These are phyloP conservation scores for Frankliniella intonsa DNA, from an alignment of 2,888 invertebrate genomes.

Conservation along the genomic window DNA sequence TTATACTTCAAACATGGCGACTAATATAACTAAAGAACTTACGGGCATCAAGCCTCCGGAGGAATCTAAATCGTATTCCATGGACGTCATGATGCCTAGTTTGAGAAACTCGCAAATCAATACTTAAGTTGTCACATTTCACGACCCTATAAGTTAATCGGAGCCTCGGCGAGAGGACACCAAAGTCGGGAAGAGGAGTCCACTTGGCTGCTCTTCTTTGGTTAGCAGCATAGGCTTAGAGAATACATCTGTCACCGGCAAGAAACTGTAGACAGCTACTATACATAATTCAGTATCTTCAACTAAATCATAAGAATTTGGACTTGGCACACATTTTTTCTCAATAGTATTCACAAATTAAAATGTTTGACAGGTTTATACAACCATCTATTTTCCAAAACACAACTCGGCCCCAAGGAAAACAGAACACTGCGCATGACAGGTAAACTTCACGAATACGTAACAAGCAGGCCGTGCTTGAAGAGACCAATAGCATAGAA, in stretches of 20 bases:
- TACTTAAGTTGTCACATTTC: background rate
- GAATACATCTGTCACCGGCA: slow-evolving; percentile 7
- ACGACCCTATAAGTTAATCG: background rate
- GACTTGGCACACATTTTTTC: background rate
- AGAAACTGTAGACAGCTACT: background rate
- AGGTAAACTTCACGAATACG: background rate
- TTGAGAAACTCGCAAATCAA: too few relatives aligned
- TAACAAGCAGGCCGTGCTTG: too few relatives aligned
- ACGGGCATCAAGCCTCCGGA: slow-evolving; percentile 85
- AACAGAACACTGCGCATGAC: slow-evolving; percentile 11
- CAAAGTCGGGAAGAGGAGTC: background rate
- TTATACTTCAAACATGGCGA: slow-evolving; percentile 18
- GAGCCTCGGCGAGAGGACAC: background rate
- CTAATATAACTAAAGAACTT: slow-evolving; percentile 45
- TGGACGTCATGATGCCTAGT: slow-evolving; percentile 51
- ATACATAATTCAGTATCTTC: too few relatives aligned
- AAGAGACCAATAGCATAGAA: too few relatives aligned
- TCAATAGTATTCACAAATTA: background rate
- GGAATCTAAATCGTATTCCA: slow-evolving; percentile 71
- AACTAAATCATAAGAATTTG: background rate
- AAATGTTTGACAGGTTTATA: background rate
- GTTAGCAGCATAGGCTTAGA: background rate
- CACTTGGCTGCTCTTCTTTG: slow-evolving; percentile 36
- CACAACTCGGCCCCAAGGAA: slow-evolving; percentile 5
- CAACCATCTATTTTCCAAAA: slow-evolving; percentile 8